Evolutionary conservation across 1,140 invertebrate genomes (phyloP), one percentile per base, ranked within the genome.

Genomic region (Drosophila guanche): DNA sequence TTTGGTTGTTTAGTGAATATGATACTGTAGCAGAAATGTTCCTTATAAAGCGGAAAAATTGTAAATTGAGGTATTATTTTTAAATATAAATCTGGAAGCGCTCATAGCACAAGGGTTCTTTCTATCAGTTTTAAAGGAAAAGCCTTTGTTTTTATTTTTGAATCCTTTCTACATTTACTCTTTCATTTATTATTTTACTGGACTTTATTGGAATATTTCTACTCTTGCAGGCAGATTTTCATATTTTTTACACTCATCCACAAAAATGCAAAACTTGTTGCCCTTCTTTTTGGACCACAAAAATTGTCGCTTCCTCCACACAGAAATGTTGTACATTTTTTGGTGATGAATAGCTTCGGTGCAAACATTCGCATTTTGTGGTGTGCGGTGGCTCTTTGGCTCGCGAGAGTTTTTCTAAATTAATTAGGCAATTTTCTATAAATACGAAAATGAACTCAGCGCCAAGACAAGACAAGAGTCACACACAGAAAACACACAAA

Each of bases 341-440:
- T 51, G 27, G 53, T 47, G 75, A 83, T 83, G 79, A 83, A 73
- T 62, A 54, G 54, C 33, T 62, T 51, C 58, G 56, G 59, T 16
- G 70, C 51, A 85, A 76, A 62, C 72, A 86, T 59, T 59, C 58
- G 61, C 60, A 37, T 37, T 37, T 37, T 67, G 61, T 50, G 56
- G 25, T 47, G 33, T 51, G 51, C 43, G 33, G 40, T 50, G 29
- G 29, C n/a, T 71, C 47, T 46, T 10, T 37, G 33, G 33, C 43
- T 45, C 16, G 45, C 62, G 37, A 59, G 58, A 63, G 71, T 68
- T 88, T 86, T 83, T 79, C 76, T 75, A 76, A 90, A 88, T 90
- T 90, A 90, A 90, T 90, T 90, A 89, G 88, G 78, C 76, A 90
- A 90, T 79, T 77, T 79, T 88, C 86, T 86, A 86, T 60, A 86